Conservation (phyloP, 2,888 invertebrate species). For the Neoitamus cyanurus region DNA sequence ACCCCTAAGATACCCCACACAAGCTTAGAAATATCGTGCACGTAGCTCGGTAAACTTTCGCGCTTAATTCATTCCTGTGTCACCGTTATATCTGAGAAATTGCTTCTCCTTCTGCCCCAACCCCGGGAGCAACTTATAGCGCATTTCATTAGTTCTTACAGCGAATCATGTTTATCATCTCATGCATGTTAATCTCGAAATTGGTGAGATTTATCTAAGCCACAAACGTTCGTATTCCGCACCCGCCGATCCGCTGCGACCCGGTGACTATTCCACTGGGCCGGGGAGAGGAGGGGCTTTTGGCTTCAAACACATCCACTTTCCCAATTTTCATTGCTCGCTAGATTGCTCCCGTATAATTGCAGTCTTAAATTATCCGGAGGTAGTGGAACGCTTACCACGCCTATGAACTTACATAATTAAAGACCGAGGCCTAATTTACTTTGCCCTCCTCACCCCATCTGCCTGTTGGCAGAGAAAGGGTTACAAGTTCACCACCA, state of each 20-base stretch:
- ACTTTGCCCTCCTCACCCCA: not conserved
- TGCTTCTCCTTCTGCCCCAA: not conserved
- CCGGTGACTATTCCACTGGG: not conserved
- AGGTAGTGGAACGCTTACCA: conserved; percentile 30
- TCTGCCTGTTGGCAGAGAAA: not conserved
- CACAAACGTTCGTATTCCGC: not conserved
- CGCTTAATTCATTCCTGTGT: conserved; percentile 4
- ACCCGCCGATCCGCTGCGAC: not conserved
- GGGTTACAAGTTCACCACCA: not conserved
- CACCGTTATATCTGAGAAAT: not conserved
- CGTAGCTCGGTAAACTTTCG: not conserved
- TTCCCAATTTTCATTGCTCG: conserved; percentile 21
- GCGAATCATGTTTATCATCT: conserved; percentile 36
- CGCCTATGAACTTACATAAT: conserved; percentile 37
- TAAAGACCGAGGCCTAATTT: conserved; percentile 39
- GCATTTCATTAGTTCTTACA: conserved; percentile 42
- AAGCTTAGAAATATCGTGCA: not conserved
- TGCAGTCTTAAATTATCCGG: conserved; percentile 40
- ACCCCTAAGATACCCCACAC: not conserved
- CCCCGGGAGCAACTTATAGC: not conserved
- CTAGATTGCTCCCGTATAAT: conserved; percentile 34
- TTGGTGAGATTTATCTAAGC: conserved; percentile 39
- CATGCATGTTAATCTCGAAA: conserved; percentile 43
- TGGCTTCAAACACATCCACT: not conserved
- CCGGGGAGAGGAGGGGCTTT: not conserved